Percentiles rank a stretch among this genome's conserved stretches.
Evolutionary conservation across 2,113 vertebrate genomes (phyloP).

Genomic region (Onychostoma macrolepis): DNA sequence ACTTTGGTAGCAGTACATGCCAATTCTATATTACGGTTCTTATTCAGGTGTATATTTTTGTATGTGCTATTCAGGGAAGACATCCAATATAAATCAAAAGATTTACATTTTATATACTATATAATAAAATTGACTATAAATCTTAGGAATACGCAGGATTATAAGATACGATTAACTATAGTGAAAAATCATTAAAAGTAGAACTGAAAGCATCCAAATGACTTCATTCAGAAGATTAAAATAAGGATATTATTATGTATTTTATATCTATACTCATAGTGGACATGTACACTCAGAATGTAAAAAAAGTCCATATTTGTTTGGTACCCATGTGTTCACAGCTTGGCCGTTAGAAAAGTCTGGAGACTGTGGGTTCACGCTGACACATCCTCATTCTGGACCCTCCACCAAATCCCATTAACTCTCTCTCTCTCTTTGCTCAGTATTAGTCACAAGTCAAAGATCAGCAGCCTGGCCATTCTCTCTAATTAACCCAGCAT

Average conservation of each 20-base stretch:
- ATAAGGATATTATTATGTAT: background rate
- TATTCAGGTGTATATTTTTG: background rate
- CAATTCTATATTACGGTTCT: too few relatives aligned
- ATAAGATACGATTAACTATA: background rate
- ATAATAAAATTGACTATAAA: background rate
- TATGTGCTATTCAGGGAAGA: background rate
- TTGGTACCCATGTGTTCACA: conserved; percentile 7
- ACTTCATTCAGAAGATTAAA: background rate
- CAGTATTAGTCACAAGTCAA: conserved; percentile 65
- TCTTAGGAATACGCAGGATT: background rate
- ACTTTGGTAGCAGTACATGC: too few relatives aligned
- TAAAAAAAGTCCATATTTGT: background rate
- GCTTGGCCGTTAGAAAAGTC: background rate
- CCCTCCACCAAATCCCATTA: conserved; percentile 18
- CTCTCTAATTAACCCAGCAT: conserved; percentile 64
- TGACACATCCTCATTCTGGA: conserved; percentile 17
- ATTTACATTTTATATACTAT: too few relatives aligned
- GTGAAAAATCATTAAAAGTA: too few relatives aligned
- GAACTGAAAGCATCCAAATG: background rate
- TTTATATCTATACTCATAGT: background rate
- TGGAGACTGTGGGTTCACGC: conserved; percentile 12
- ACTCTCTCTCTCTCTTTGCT: conserved; percentile 40
- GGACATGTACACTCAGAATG: background rate
- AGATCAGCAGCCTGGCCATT: conserved; percentile 68
- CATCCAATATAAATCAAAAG: background rate